A percentile compares a stretch with the other conserved stretches of the same genome.
Conservation (phyloP, 1,140 invertebrate genomes). For the Drosophila repletoides region DNA sequence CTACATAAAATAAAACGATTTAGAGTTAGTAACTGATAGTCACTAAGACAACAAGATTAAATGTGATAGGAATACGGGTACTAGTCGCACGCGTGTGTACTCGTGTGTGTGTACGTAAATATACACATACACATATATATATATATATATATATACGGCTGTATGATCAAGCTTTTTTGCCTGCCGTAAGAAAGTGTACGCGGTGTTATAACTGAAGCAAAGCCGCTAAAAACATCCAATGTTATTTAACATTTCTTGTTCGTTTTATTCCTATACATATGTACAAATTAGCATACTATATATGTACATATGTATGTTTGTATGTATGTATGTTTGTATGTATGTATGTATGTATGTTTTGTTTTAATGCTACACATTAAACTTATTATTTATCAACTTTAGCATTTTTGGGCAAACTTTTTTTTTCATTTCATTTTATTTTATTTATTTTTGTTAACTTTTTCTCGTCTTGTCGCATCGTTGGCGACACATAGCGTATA, state of each 20-base stretch:
- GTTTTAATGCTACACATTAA: conserved; percentile 25
- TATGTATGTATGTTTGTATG: not conserved
- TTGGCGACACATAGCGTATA: conserved; percentile 16
- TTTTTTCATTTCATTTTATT: conserved; percentile 10
- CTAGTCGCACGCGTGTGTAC: not conserved
- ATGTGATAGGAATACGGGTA: conserved; percentile 6
- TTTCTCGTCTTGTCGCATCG: conserved; percentile 19
- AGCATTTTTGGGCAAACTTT: conserved; percentile 6
- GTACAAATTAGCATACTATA: too few relatives aligned
- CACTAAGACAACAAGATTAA: not conserved
- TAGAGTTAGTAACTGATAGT: conserved; percentile 13
- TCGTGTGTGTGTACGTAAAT: not conserved
- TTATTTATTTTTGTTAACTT: not conserved
- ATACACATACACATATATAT: not conserved
- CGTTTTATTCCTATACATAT: not conserved
- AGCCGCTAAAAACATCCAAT: not conserved
- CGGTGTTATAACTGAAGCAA: not conserved
- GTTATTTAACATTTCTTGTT: conserved; percentile 13
- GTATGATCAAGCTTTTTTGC: not conserved
- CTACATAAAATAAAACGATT: conserved; percentile 29
- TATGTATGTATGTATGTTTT: conserved; percentile 19
- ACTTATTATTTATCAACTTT: conserved; percentile 26
- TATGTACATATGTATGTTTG: not conserved
- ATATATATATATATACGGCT: not conserved
- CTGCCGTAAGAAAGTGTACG: not conserved